Evolutionary conservation across 2,113 vertebrate species (phyloP).

Genomic region (Ictidomys tridecemlineatus): DNA sequence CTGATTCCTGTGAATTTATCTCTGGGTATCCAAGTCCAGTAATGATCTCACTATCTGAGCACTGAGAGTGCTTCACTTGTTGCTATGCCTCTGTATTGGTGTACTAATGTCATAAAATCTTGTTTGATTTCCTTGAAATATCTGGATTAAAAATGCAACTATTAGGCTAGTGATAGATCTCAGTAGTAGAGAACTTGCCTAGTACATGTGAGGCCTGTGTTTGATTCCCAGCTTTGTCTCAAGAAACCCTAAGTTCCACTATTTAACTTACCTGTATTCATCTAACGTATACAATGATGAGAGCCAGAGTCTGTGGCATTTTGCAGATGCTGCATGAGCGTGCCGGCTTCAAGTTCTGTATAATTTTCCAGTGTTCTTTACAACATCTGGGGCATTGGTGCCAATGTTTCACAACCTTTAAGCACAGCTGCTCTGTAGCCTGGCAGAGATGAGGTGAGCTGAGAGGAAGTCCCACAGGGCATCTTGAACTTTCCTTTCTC

Average conservation of each 20-base stretch:
- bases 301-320: constrained; percentile 63
- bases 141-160: not conserved
- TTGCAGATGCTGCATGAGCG: constrained; percentile 86
- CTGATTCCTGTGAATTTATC: constrained; percentile 42
- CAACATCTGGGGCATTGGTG: constrained; percentile 86
- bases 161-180: too few relatives aligned
- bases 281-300: constrained; percentile 82
- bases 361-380: constrained; percentile 86
- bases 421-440: constrained; percentile 72
- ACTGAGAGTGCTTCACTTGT: constrained; percentile 93
- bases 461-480: constrained; percentile 42
- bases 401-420: too few relatives aligned
- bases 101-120: constrained; percentile 90
- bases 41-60: constrained; percentile 94
- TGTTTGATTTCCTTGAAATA: not conserved
- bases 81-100: constrained; percentile 95
- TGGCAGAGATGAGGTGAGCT: constrained; percentile 57
- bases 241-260: too few relatives aligned
- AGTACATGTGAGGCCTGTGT: too few relatives aligned
- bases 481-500: not conserved
- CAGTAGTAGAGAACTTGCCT: too few relatives aligned
- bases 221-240: too few relatives aligned
- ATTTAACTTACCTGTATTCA: not conserved
- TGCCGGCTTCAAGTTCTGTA: constrained; percentile 86
- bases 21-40: constrained; percentile 84